Percentiles rank a stretch among this genome's conserved stretches.
phyloP scores from a whole-genome alignment of 2,113 vertebrate species.

The Coptodon bakossiorum region DNA sequence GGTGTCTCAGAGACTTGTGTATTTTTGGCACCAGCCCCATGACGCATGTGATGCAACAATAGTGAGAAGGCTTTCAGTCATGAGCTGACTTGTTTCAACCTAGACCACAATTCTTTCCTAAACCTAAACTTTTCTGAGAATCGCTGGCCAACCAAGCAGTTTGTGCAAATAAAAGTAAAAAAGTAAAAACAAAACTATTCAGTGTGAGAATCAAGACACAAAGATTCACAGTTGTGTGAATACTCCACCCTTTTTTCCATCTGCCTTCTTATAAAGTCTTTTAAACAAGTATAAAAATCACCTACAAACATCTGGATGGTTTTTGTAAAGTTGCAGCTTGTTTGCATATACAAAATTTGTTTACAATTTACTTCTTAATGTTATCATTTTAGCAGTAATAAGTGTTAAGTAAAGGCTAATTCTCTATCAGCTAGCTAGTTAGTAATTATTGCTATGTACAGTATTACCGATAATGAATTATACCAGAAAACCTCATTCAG shows the following conservation, averaged over 20 bases:
- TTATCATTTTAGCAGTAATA: neutral
- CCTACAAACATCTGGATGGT: accelerated
- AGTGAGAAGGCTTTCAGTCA: neutral
- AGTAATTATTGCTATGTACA: neutral
- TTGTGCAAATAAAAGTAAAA: neutral
- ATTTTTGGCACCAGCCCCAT: neutral
- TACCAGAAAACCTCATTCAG: neutral
- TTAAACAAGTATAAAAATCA: neutral
- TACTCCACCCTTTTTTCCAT: neutral
- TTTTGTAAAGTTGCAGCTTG: neutral
- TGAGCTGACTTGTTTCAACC: neutral
- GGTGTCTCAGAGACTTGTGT: neutral
- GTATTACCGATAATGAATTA: neutral
- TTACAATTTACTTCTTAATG: neutral
- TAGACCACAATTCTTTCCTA: neutral
- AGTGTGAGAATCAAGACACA: neutral
- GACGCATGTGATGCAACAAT: neutral
- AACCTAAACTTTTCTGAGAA: neutral
- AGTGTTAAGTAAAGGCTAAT: neutral
- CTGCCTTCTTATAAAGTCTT: neutral
- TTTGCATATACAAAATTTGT: neutral
- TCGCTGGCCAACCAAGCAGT: neutral
- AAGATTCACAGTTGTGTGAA: neutral
- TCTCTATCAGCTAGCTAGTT: neutral
- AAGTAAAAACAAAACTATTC: neutral